Percentiles rank a stretch among this genome's conserved stretches.
Conservation (phyloP, 2,888 invertebrate species). For the Fragum fragum region DNA sequence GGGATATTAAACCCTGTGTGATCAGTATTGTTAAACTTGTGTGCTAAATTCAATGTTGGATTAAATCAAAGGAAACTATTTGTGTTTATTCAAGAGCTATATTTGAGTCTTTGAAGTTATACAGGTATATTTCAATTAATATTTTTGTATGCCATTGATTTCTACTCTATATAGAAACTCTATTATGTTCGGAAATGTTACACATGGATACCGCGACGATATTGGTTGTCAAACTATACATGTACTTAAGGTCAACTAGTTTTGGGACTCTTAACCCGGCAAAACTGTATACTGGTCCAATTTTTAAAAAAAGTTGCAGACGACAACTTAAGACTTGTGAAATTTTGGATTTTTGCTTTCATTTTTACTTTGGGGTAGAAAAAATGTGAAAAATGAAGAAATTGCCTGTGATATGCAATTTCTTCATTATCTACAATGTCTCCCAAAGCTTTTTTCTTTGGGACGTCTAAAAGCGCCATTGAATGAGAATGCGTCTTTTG, state of each 20-base stretch:
- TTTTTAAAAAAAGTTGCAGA: no score
- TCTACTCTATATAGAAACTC: background rate
- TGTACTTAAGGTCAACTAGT: background rate
- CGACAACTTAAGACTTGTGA: no score
- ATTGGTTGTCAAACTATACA: background rate
- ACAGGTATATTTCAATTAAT: slow-evolving; percentile 18
- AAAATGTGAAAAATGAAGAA: no score
- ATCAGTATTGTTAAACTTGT: slow-evolving; percentile 2
- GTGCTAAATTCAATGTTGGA: background rate
- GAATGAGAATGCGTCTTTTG: no score
- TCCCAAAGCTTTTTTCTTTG: no score
- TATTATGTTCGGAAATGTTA: background rate
- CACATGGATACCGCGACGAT: background rate
- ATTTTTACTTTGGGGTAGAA: background rate
- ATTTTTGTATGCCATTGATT: slow-evolving; percentile 10
- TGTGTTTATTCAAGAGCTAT: slow-evolving; percentile 12
- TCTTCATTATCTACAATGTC: no score
- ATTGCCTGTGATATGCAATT: no score
- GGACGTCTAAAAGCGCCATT: background rate
- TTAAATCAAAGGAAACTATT: slow-evolving; percentile 4
- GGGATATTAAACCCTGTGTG: slow-evolving; percentile 1
- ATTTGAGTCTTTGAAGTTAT: slow-evolving; percentile 5
- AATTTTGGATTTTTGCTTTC: no score
- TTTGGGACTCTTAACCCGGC: no score
- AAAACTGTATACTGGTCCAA: no score